Base-by-base conservation (phyloP, 1,140 invertebrate species). In the Macrotrachela quadricornifera region DNA sequence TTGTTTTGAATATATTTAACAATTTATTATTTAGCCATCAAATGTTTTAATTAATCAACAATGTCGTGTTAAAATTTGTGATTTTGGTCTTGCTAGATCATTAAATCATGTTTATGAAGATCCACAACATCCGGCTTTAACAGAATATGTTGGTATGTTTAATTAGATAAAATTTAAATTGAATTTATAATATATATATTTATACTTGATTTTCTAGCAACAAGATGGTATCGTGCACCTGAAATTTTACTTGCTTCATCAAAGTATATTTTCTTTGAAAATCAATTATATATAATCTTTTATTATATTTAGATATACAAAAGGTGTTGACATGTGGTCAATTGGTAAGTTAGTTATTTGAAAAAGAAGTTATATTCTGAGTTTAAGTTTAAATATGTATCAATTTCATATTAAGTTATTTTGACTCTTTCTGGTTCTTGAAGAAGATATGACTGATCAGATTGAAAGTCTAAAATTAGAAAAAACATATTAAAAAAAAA, bases 261-360 rank as follows among this genome's bases (percentile, higher is more conserved):
- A 66, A 77, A 75, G 77, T 81, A 62, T 60, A 55, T 43, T 18
- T 46, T 13, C 41, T 37, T 43, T 21, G 17, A 46, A 4, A 41
- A 37, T 15, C n/a, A n/a, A 46, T 6, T 50, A 36, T 49, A 30
- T 51, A 48, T 43, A 55, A 55, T 54, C 56, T 55, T 57, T 61
- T 58, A 15, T 62, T 11, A 46, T 36, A 15, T 50, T 38, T 60
- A 87, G 84, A 60, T 95, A 95, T 63, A 92, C 86, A 6, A 88
- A 90, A 66, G 85, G 85, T 39, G 85, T 95, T 47, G 90, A 96
- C 63, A 91, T 95, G 84, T 96, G 90, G 90, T 88, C 85, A 55
- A 67, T 95, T 45, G 90, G 21, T 30, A 30, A 30, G 21, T 30
- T 30, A n/a, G n/a, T n/a, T n/a, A n/a, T n/a, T n/a, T n/a, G n/a